Evolutionary conservation across 2,888 invertebrate species (phyloP).

Genomic region (Koerneria pararmatus): DNA sequence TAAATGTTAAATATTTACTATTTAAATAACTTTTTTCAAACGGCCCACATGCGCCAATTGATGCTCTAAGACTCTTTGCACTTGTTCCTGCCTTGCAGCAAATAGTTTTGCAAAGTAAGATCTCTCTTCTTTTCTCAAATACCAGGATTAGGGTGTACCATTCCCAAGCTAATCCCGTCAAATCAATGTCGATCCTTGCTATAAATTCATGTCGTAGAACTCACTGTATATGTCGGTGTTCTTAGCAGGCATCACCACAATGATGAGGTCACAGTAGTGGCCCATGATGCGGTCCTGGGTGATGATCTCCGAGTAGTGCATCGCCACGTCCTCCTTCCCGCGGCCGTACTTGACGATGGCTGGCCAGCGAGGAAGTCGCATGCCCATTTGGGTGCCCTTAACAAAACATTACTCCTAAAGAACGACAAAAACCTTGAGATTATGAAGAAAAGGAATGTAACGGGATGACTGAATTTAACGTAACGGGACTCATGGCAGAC

Average conservation of each 20-base stretch:
- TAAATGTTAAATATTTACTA: too few species aligned
- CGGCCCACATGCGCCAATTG: too few species aligned
- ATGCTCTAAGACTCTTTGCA: too few species aligned
- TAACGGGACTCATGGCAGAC: too few species aligned
- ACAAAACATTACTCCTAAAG: neutral
- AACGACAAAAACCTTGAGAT: too few species aligned
- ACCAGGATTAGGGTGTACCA: neutral
- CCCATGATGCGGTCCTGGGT: constrained; percentile 39
- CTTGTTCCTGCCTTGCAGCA: too few species aligned
- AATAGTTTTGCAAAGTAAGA: too few species aligned
- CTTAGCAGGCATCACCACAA: constrained; percentile 47
- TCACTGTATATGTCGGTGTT: constrained; percentile 52
- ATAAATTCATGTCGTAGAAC: constrained; percentile 3
- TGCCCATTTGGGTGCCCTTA: constrained; percentile 48
- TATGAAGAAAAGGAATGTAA: too few species aligned
- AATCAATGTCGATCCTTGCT: too few species aligned
- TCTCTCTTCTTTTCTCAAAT: too few species aligned
- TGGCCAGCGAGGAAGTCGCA: constrained; percentile 51
- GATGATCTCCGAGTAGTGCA: constrained; percentile 42
- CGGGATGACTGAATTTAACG: too few species aligned
- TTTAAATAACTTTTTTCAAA: too few species aligned
- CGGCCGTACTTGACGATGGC: constrained; percentile 48
- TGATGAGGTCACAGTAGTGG: constrained; percentile 45
- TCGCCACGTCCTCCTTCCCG: constrained; percentile 31
- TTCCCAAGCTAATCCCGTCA: neutral